Evolutionary conservation across 2,888 invertebrate species (phyloP).

Genomic region (Camptogramma bilineatum): DNA sequence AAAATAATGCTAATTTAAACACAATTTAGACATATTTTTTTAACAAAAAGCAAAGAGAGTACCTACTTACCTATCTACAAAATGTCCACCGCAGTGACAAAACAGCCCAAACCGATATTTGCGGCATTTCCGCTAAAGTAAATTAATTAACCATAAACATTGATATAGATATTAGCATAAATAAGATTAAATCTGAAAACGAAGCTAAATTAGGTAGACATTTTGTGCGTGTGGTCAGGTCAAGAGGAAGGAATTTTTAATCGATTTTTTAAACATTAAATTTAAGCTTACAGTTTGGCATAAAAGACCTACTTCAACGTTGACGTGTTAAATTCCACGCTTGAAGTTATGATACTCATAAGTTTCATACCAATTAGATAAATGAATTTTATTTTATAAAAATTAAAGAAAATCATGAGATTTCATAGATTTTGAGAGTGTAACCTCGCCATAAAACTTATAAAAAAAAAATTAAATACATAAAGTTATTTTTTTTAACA

Average conservation of each 20-base stretch:
- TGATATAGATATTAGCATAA: slow-evolving; percentile 72
- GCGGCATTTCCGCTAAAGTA: slow-evolving; percentile 79
- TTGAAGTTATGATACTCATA: background rate
- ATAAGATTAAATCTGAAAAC: slow-evolving; percentile 72
- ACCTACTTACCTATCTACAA: background rate
- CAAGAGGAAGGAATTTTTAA: slow-evolving; percentile 19
- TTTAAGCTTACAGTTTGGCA: slow-evolving; percentile 5
- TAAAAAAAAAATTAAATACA: background rate
- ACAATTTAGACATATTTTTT: too few relatives aligned
- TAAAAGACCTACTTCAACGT: slow-evolving; percentile 7
- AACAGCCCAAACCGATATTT: slow-evolving; percentile 51
- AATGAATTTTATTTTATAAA: background rate
- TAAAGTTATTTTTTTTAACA: slow-evolving; percentile 6
- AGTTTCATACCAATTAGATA: background rate
- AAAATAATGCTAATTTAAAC: too few relatives aligned
- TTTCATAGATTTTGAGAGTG: too few relatives aligned
- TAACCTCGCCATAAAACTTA: too few relatives aligned
- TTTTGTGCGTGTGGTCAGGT: slow-evolving; percentile 63
- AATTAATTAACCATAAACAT: slow-evolving; percentile 69
- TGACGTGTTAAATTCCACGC: slow-evolving; percentile 3
- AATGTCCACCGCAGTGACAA: slow-evolving; percentile 47
- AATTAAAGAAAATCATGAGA: too few relatives aligned
- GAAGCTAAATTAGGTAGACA: slow-evolving; percentile 68
- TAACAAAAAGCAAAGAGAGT: too few relatives aligned
- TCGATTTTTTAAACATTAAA: slow-evolving; percentile 5